Evolutionary conservation across 2,113 vertebrate species (phyloP), one percentile per base, ranked within the genome.

Genomic region (Microtus ochrogaster): DNA sequence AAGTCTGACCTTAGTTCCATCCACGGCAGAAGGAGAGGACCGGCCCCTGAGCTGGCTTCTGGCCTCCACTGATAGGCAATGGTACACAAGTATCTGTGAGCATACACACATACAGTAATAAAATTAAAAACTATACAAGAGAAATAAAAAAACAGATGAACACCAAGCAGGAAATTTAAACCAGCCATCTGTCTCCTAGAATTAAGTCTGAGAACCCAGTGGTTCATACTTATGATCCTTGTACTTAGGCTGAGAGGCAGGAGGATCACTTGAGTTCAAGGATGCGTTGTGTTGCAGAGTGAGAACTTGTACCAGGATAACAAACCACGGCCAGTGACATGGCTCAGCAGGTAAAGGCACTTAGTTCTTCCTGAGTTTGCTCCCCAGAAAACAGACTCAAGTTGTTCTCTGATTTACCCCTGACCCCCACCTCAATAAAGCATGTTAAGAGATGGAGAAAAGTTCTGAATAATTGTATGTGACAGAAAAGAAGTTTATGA

Each of bases 141-240:
- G 41, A 91, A 94, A 90, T 24, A 83, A 83, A 47, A 78, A 82
- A 65, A 52, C 5, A 89, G 39, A 77, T 92, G 26, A 84, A 44
- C 19, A 82, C 28, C 9, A 92, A 85, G 52, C 82, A 82, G 92
- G 74, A 93, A 91, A 36, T 91, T 58, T 91, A 91, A 85, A 74
- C 55, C 16, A 28, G 11, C 7, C 5, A 83, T 78, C 28, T 74
- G 2, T 49, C 8, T 63, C 21, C 19, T 39, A 78, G 68, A 92
- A 94, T 74, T 85, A 63, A 70, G 44, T 24, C 65, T 24, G 30
- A 86, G 84, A 36, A 33, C 17, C 10, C 14, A 17, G 9, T 36
- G 30, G 5, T 41, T 65, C 82, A 66, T 30, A 33, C 65, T 24
- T 36, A 41, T 49, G 36, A 49, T 22, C 28, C 30, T 65, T 12